These are phyloP conservation scores for Notocelia uddmanniana DNA, from an alignment of 2,888 invertebrate species.

Conservation along the genomic window DNA sequence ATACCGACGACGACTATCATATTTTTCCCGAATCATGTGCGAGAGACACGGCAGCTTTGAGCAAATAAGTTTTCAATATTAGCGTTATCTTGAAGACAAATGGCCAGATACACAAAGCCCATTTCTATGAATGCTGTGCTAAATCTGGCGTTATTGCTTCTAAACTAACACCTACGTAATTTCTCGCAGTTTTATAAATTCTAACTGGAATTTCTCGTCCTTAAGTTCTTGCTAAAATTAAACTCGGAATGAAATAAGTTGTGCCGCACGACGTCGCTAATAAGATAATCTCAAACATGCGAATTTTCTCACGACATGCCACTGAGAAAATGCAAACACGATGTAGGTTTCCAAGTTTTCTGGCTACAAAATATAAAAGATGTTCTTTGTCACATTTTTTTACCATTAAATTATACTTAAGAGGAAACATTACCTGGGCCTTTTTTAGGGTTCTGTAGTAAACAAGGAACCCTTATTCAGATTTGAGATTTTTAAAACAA, in stretches of 20 bases:
- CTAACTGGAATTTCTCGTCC: conserved; percentile 26
- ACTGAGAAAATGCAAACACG: conserved; percentile 32
- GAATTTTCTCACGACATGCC: conserved; percentile 32
- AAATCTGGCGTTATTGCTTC: conserved; percentile 18
- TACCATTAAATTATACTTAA: background rate
- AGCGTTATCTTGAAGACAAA: conserved; percentile 46
- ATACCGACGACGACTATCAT: conserved; percentile 66
- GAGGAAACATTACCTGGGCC: too few relatives aligned
- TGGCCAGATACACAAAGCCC: conserved; percentile 5
- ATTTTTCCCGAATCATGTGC: conserved; percentile 72
- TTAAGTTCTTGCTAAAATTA: conserved; percentile 11
- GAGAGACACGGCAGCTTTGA: conserved; percentile 63
- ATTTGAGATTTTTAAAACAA: too few relatives aligned
- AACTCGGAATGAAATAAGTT: conserved; percentile 20
- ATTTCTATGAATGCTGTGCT: conserved; percentile 15
- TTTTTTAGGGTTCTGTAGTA: too few relatives aligned
- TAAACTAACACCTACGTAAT: background rate
- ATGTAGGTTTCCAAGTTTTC: background rate
- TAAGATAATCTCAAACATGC: conserved; percentile 34
- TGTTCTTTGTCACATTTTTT: conserved; percentile 23
- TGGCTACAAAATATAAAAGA: background rate
- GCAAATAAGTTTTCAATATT: conserved; percentile 65
- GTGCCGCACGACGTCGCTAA: conserved; percentile 9
- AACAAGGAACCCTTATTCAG: too few relatives aligned
- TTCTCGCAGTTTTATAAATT: background rate